phyloP scores from a whole-genome alignment of 2,797 vertebrate genomes.

The Hyperoplus lanceolatus region DNA sequence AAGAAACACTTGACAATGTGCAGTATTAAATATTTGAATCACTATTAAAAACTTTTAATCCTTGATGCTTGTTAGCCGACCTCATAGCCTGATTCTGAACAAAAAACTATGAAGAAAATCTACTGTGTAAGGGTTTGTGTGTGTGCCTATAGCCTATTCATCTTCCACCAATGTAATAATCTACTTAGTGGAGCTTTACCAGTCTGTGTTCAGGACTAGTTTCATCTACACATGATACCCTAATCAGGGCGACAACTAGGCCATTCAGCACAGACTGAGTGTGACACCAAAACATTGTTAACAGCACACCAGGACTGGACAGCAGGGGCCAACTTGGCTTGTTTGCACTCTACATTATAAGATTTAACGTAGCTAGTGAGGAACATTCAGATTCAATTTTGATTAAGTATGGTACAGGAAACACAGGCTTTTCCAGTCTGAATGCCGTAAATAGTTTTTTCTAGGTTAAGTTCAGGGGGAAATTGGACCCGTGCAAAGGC shows the following conservation, averaged over 20 bases:
- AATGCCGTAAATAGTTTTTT: too few species aligned
- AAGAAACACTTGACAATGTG: conserved; percentile 30
- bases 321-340: conserved; percentile 3
- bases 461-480: too few species aligned
- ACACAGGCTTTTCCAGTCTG: too few species aligned
- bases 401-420: too few species aligned
- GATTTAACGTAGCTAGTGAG: too few species aligned
- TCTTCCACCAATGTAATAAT: conserved; percentile 76
- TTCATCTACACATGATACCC: conserved; percentile 77
- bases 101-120: conserved; percentile 34
- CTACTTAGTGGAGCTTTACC: conserved; percentile 83
- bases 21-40: conserved; percentile 25
- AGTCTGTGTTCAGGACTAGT: conserved; percentile 76
- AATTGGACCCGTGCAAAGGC: too few species aligned
- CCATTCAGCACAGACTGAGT: conserved; percentile 58
- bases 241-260: conserved; percentile 69
- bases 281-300: conserved; percentile 56
- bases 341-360: conserved; percentile 5
- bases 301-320: conserved; percentile 37
- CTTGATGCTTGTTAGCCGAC: conserved; percentile 30
- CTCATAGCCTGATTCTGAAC: conserved; percentile 29
- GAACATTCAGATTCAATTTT: too few species aligned
- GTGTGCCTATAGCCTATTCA: conserved; percentile 46
- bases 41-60: conserved; percentile 21
- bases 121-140: conserved; percentile 29